phyloP scores from a whole-genome alignment of 2,113 vertebrate species.

The Mustelus asterias region DNA sequence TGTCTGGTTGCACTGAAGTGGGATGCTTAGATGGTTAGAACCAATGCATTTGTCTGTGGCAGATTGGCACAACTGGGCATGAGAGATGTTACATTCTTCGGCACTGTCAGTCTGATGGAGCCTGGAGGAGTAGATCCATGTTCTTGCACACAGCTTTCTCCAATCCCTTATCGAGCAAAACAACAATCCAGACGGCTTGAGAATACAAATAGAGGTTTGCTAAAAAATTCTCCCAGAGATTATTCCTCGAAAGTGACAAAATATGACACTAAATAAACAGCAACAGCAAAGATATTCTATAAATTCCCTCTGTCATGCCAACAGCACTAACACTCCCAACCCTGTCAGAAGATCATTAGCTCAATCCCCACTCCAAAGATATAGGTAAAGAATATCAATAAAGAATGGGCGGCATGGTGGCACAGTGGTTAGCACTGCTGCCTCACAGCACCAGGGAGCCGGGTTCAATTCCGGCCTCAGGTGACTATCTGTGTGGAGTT shows the following conservation, averaged over 20 bases:
- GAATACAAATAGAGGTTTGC: neutral
- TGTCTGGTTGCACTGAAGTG: neutral
- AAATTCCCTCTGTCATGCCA: neutral
- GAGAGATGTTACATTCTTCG: neutral
- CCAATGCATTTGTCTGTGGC: neutral
- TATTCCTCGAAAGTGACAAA: neutral
- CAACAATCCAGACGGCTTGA: neutral
- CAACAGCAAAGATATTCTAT: neutral
- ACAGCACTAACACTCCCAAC: neutral
- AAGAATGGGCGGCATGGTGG: too few species aligned
- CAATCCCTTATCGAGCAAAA: neutral
- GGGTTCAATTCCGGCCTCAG: too few species aligned
- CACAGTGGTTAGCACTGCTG: too few species aligned
- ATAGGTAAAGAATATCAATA: neutral
- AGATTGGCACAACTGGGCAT: neutral
- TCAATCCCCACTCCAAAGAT: neutral
- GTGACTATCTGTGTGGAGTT: too few species aligned
- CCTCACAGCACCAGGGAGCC: too few species aligned
- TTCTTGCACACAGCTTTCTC: neutral
- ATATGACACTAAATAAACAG: neutral
- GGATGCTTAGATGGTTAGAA: neutral
- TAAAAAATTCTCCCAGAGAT: neutral
- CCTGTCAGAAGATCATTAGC: neutral
- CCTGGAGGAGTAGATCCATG: neutral
- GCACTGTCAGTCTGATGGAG: neutral